Percentiles rank a stretch among this genome's conserved stretches.
Conservation (phyloP, 2,113 vertebrate species). For the Anguilla japonica region DNA sequence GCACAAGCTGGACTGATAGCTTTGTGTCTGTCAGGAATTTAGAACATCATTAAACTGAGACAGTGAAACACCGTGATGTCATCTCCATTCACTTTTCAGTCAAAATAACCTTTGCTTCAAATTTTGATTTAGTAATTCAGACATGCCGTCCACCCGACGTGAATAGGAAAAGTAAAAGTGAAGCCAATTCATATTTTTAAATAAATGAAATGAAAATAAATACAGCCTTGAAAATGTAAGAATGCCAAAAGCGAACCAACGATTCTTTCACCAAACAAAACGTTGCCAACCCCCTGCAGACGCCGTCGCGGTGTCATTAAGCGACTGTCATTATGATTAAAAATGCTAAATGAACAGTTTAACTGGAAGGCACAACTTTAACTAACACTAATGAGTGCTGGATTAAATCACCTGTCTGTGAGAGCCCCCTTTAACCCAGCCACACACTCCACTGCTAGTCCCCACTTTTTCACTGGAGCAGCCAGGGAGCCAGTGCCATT, state of each 20-base stretch:
- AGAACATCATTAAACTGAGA: too few species aligned
- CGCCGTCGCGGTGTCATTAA: neutral
- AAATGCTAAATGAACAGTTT: conserved; percentile 9
- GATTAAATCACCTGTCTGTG: conserved; percentile 3
- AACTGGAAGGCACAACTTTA: conserved; percentile 8
- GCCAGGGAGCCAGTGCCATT: neutral
- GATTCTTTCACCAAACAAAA: neutral
- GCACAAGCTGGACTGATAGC: too few species aligned
- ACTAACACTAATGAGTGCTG: neutral
- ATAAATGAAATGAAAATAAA: too few species aligned
- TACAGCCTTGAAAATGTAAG: neutral
- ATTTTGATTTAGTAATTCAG: too few species aligned
- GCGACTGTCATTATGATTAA: neutral
- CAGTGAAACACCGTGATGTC: too few species aligned
- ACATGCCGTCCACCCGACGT: too few species aligned
- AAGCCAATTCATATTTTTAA: too few species aligned
- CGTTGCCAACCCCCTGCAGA: neutral
- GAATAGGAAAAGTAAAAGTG: too few species aligned
- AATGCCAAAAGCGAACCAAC: neutral
- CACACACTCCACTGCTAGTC: neutral
- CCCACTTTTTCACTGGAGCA: neutral
- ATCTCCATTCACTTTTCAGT: too few species aligned
- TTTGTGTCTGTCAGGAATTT: too few species aligned
- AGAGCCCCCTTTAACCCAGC: neutral
- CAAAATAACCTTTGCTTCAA: too few species aligned